Percentiles rank a stretch among this genome's conserved stretches.
These are phyloP conservation scores for Bombylius discolor DNA, from an alignment of 2,888 invertebrate genomes.

Conservation along the genomic window DNA sequence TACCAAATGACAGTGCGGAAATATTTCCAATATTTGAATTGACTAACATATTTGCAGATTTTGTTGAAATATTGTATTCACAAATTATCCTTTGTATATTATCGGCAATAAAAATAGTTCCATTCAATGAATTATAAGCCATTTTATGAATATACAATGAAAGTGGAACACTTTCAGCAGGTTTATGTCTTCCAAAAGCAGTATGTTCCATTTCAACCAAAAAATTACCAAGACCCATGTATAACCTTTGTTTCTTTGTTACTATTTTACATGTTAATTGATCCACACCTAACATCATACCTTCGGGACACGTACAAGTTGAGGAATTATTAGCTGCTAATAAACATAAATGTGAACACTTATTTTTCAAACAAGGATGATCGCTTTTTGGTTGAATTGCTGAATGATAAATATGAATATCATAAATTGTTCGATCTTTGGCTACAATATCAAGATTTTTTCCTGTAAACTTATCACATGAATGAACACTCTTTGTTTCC, in stretches of 20 bases:
- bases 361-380: conserved; percentile 49
- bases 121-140: conserved; percentile 48
- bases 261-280: conserved; percentile 44
- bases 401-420: conserved; percentile 64
- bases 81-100: conserved; percentile 36
- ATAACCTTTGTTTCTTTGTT: conserved; percentile 28
- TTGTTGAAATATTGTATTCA: conserved; percentile 29
- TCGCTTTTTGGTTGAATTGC: conserved; percentile 41
- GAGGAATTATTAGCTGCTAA: conserved; percentile 44
- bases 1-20: conserved; percentile 46
- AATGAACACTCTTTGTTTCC: conserved; percentile 58
- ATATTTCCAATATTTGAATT: conserved; percentile 38
- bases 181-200: conserved; percentile 50
- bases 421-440: conserved; percentile 38
- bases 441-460: conserved; percentile 45
- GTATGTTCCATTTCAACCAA: conserved; percentile 53
- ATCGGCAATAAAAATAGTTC: conserved; percentile 42
- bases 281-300: conserved; percentile 46
- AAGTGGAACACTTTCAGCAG: conserved; percentile 37
- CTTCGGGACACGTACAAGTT: conserved; percentile 64
- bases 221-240: conserved; percentile 42
- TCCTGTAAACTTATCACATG: conserved; percentile 65
- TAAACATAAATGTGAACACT: conserved; percentile 68
- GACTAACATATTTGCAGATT: conserved; percentile 26
- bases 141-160: conserved; percentile 49